Evolutionary conservation across 2,113 vertebrate genomes (phyloP).

Genomic region (Trematocara nigrifrons): DNA sequence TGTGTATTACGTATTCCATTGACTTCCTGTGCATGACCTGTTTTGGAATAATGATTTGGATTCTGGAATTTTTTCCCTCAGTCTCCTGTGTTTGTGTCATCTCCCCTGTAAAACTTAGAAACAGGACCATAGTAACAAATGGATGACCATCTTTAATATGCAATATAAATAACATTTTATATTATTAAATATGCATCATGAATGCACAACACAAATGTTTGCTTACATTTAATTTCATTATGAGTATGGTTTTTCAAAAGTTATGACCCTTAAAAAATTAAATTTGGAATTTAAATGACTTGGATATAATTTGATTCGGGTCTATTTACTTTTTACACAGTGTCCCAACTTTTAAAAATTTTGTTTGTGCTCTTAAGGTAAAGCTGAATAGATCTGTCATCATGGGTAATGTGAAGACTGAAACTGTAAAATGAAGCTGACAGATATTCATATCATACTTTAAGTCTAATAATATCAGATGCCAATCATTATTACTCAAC

Average conservation of each 20-base stretch:
- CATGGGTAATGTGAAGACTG: neutral
- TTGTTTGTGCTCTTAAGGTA: neutral
- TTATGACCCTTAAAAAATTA: neutral
- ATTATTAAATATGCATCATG: neutral
- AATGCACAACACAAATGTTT: neutral
- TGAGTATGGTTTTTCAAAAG: neutral
- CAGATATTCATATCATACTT: slow-evolving; percentile 24
- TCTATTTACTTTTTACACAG: neutral
- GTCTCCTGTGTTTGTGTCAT: neutral
- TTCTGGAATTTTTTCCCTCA: neutral
- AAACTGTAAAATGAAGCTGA: slow-evolving; percentile 19
- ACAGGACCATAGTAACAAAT: neutral
- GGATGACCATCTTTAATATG: neutral
- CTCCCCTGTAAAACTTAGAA: neutral
- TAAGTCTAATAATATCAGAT: neutral
- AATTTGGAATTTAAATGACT: neutral
- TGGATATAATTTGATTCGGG: neutral
- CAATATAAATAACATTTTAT: neutral
- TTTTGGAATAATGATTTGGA: neutral
- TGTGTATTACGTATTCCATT: neutral
- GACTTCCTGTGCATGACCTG: neutral
- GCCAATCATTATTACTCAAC: slow-evolving; percentile 23
- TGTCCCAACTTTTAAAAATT: neutral
- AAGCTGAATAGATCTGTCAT: neutral
- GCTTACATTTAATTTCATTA: neutral